These are phyloP conservation scores for Actenoides lindsayi DNA, from an alignment of 2,113 vertebrate genomes.

Conservation along the genomic window DNA sequence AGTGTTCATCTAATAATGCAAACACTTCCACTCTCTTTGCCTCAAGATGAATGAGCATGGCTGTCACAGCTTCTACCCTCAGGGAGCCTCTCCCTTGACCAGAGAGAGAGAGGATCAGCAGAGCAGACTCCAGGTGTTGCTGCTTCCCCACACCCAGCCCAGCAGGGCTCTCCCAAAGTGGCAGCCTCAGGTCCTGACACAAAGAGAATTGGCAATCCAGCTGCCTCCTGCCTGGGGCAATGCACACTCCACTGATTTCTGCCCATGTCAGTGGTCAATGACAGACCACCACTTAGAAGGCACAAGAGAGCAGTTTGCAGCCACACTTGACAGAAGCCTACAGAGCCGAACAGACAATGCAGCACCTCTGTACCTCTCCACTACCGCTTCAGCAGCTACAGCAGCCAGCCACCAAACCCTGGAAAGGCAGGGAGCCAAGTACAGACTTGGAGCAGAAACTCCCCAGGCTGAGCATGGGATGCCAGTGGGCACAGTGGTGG, in stretches of 20 bases:
- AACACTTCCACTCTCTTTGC: neutral
- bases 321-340: neutral
- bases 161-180: rapidly evolving
- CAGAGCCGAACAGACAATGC: neutral
- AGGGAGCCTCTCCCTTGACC: neutral
- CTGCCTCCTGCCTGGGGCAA: rapidly evolving
- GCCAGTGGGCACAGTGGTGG: neutral
- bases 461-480: neutral
- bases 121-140: neutral
- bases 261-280: no score
- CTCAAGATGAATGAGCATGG: neutral
- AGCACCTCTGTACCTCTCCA: neutral
- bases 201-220: rapidly evolving
- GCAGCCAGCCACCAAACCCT: rapidly evolving
- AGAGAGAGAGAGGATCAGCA: neutral
- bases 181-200: neutral
- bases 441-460: neutral
- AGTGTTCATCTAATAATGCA: neutral
- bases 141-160: neutral
- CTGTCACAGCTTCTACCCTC: neutral
- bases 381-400: neutral
- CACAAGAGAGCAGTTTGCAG: neutral
- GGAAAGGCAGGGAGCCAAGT: neutral
- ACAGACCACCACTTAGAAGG: neutral
- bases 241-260: neutral